Evolutionary conservation across 1,140 invertebrate genomes (phyloP).

Genomic region (Cydia splendana): DNA sequence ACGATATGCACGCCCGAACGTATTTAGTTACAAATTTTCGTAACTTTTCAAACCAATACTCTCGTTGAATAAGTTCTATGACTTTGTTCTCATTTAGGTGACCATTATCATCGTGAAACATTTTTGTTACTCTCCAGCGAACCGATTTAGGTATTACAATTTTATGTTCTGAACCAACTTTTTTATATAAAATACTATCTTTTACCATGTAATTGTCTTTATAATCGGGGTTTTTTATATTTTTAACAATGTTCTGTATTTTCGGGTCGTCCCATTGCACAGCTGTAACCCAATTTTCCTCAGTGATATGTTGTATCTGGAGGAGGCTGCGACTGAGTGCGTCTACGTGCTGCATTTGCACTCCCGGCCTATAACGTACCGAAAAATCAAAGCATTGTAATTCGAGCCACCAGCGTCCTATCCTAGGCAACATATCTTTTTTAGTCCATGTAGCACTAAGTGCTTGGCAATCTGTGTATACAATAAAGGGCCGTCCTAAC

Average conservation of each 20-base stretch:
- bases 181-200: slow-evolving; percentile 16
- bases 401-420: too few species aligned
- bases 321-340: slow-evolving; percentile 9
- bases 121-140: slow-evolving; percentile 16
- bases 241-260: neutral
- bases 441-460: too few species aligned
- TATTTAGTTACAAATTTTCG: slow-evolving; percentile 25
- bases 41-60: slow-evolving; percentile 32
- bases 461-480: too few species aligned
- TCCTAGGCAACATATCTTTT: too few species aligned
- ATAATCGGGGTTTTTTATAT: neutral
- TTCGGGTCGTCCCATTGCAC: slow-evolving; percentile 1
- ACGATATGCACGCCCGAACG: slow-evolving; percentile 17
- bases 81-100: neutral
- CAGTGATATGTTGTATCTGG: neutral
- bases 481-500: too few species aligned
- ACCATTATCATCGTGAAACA: too few species aligned
- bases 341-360: slow-evolving; percentile 1
- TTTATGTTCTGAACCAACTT: neutral
- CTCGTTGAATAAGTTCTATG: neutral
- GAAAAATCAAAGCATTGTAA: too few species aligned
- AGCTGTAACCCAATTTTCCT: neutral
- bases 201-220: neutral
- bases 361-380: too few species aligned
- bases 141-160: slow-evolving; percentile 16